Evolutionary conservation across 2,113 vertebrate genomes (phyloP).

Genomic region (Heterotis niloticus): DNA sequence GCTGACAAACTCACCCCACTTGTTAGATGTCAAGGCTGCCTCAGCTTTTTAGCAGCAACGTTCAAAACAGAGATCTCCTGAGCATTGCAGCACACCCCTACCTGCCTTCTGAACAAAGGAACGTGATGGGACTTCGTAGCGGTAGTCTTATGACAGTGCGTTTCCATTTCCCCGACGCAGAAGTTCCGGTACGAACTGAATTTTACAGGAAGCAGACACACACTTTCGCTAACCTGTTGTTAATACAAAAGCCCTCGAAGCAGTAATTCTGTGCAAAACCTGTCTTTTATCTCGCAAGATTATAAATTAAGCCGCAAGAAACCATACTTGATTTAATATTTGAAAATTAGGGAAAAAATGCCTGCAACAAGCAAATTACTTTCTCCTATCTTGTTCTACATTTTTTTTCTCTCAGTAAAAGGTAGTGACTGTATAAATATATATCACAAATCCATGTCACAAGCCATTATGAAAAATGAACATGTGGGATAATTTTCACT

Average conservation of each 20-base stretch:
- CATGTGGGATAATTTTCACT: too few relatives aligned
- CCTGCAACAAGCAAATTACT: too few relatives aligned
- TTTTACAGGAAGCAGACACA: not conserved
- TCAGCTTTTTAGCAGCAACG: not conserved
- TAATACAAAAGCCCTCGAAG: not conserved
- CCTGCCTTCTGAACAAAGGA: constrained; percentile 23
- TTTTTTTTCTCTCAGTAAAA: too few relatives aligned
- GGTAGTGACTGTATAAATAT: too few relatives aligned
- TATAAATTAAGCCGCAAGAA: too few relatives aligned
- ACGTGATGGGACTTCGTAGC: constrained; percentile 12
- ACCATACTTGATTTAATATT: too few relatives aligned
- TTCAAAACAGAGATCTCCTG: not conserved
- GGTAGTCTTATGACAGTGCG: constrained; percentile 17
- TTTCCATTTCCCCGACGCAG: not conserved
- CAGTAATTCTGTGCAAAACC: too few relatives aligned
- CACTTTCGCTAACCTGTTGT: not conserved
- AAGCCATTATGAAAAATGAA: too few relatives aligned
- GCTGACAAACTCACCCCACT: constrained; percentile 24
- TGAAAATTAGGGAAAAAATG: too few relatives aligned
- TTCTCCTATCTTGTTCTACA: not conserved
- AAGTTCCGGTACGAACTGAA: not conserved
- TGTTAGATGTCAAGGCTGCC: not conserved
- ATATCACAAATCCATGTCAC: too few relatives aligned
- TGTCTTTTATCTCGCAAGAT: too few relatives aligned
- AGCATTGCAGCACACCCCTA: constrained; percentile 21